phyloP scores from a whole-genome alignment of 2,113 vertebrate species.

The Xenopus borealis region DNA sequence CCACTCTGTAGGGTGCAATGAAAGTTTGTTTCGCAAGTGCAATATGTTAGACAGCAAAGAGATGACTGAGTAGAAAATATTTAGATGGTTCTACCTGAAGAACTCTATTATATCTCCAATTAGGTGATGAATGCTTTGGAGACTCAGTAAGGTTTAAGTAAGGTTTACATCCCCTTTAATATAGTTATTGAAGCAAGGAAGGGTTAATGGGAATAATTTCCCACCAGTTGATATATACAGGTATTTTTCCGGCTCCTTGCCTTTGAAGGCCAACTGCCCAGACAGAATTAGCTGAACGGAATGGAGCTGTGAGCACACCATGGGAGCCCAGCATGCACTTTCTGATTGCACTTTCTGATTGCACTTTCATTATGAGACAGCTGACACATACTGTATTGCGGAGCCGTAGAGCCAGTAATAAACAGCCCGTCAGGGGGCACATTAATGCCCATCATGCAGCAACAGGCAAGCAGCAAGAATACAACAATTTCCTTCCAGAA shows the following conservation, averaged over 20 bases:
- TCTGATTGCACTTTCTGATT: not conserved
- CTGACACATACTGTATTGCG: not conserved
- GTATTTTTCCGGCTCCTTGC: not conserved
- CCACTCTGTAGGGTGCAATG: no score
- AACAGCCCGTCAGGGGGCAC: not conserved
- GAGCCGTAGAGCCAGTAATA: not conserved
- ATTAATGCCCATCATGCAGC: not conserved
- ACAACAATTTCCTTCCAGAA: not conserved
- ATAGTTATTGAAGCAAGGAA: no score
- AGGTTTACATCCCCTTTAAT: no score
- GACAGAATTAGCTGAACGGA: not conserved
- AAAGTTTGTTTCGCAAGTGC: no score
- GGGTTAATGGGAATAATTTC: no score
- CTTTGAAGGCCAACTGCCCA: not conserved
- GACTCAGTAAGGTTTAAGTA: no score
- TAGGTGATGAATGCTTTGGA: no score
- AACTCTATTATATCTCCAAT: no score
- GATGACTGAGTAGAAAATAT: no score
- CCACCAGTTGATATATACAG: no score
- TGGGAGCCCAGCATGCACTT: conserved; percentile 3
- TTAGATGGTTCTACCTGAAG: no score
- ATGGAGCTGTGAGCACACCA: not conserved
- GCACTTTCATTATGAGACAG: not conserved
- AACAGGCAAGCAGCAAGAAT: not conserved
- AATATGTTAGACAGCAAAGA: no score